Base-by-base conservation (phyloP, 1,140 invertebrate species). In the Bombus polaris region DNA sequence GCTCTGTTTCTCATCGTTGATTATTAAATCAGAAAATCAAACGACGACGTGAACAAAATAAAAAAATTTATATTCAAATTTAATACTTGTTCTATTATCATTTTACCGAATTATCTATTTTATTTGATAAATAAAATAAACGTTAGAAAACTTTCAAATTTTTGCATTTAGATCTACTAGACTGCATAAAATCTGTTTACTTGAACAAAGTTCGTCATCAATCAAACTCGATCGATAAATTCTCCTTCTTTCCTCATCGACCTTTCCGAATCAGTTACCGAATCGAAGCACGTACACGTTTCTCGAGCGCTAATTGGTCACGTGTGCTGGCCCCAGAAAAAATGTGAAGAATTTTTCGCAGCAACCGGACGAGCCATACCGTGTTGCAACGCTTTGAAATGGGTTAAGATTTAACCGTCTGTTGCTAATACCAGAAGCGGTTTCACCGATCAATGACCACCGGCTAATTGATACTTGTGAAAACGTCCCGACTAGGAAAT, bases 401-500 rank as follows among this genome's bases (percentile, higher is more conserved):
- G 37, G 88, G 82, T 87, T 76, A 83, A 77, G 82, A 74, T 75
- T 82, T 87, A 81, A 85, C 81, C 73, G 76, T 76, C 72, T 71
- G 81, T 78, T 65, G 89, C 78, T 80, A 87, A 87, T 87, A 82
- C 88, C 81, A 78, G 82, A 62, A 89, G 88, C 82, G 53, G 82
- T 90, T 87, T 90, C 89, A 79, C 88, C 88, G 83, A 90, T 90
- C 89, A 78, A 90, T 89, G 88, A 89, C 83, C 82, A 89, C 44
- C 66, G 68, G 62, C 83, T 90, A 90, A 90, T 90, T 90, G 88
- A 87, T 83, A 78, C 87, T 90, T 87, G 88, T 90, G 89, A 90
- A 90, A 90, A 90, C 81, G 79, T 87, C 70, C 53, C 68, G 82
- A 35, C 35, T 82, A 86, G 79, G 77, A 82, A 82, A 86, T 87